These are phyloP conservation scores for Metopia argyrocephala DNA, from an alignment of 2,888 invertebrate species.

Conservation along the genomic window DNA sequence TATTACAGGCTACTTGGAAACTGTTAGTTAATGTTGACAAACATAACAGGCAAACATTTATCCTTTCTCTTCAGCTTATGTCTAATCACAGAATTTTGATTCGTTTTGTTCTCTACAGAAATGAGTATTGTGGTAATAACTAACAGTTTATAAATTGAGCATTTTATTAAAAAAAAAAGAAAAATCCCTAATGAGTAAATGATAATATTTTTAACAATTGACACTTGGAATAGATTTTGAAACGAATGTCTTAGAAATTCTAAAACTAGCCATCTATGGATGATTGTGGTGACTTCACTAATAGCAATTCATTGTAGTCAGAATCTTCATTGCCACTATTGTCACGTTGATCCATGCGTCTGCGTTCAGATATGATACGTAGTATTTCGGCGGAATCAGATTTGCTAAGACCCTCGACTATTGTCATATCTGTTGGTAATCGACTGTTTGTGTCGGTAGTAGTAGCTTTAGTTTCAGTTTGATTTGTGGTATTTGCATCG, in stretches of 20 bases:
- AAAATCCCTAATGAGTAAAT: conserved; percentile 41
- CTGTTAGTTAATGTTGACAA: no score
- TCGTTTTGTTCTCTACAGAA: neutral
- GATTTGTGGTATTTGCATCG: conserved; percentile 40
- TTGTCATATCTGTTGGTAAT: conserved; percentile 38
- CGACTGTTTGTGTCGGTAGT: conserved; percentile 11
- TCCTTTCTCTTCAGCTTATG: neutral
- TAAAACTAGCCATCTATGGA: conserved; percentile 72
- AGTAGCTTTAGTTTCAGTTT: conserved; percentile 25
- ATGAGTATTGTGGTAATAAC: no score
- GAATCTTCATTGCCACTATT: conserved; percentile 77
- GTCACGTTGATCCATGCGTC: conserved; percentile 77
- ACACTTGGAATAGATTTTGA: no score
- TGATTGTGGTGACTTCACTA: conserved; percentile 77
- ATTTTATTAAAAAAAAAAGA: neutral
- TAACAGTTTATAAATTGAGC: neutral
- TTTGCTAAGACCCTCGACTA: conserved; percentile 71
- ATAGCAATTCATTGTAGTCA: conserved; percentile 77
- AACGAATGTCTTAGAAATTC: no score
- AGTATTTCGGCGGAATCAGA: conserved; percentile 78
- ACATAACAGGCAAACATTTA: no score
- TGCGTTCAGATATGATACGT: conserved; percentile 78
- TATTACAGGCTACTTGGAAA: neutral
- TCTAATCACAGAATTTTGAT: conserved; percentile 18
- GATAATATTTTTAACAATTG: conserved; percentile 18